These are phyloP conservation scores for Platysternon megacephalum DNA, from an alignment of 2,113 vertebrate species.

Conservation along the genomic window DNA sequence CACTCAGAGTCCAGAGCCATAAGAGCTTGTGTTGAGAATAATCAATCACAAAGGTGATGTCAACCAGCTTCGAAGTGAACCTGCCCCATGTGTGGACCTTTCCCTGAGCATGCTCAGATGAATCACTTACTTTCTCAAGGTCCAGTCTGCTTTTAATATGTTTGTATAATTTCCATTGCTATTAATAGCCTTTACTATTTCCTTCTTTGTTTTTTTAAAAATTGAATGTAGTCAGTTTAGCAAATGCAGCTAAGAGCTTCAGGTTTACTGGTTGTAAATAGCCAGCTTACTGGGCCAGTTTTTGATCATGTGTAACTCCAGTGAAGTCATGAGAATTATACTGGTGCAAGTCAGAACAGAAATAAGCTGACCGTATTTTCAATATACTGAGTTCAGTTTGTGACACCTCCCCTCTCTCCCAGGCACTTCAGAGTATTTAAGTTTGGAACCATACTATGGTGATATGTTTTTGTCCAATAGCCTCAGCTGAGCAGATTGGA, in stretches of 20 bases:
- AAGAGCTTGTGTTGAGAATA: background rate
- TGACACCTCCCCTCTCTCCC: too few species aligned
- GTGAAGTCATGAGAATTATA: too few species aligned
- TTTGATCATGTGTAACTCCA: background rate
- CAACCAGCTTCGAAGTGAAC: background rate
- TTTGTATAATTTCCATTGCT: background rate
- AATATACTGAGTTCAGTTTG: background rate
- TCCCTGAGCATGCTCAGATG: background rate
- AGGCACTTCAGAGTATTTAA: background rate
- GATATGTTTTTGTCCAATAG: background rate
- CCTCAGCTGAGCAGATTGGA: background rate
- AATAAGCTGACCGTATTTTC: background rate
- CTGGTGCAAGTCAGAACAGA: background rate
- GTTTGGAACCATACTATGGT: background rate
- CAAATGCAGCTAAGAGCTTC: background rate
- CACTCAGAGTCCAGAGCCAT: background rate
- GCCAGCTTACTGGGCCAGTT: background rate
- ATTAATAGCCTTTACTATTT: background rate
- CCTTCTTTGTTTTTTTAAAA: background rate
- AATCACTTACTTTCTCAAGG: background rate
- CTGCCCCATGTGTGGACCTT: background rate
- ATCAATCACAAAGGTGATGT: background rate
- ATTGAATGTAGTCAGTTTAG: background rate
- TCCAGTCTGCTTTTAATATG: background rate
- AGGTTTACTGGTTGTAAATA: background rate